Evolutionary conservation across 2,113 vertebrate genomes (phyloP).

Genomic region (Lynx canadensis): DNA sequence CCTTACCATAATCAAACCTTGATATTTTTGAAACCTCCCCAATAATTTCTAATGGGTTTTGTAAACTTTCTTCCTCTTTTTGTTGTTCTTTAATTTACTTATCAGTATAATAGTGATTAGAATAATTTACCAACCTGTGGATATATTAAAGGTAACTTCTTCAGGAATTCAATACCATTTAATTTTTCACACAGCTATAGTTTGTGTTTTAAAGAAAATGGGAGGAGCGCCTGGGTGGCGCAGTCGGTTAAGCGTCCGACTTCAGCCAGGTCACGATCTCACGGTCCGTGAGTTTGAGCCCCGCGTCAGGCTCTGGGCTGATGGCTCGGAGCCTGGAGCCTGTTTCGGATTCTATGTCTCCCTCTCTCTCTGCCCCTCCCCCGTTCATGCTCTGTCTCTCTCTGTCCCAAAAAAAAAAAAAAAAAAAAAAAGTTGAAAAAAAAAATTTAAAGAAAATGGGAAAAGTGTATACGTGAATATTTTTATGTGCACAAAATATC

Average conservation of each 20-base stretch:
- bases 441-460: neutral
- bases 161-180: neutral
- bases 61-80: neutral
- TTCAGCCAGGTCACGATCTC: too few relatives aligned
- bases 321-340: too few relatives aligned
- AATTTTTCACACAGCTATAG: neutral
- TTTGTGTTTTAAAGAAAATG: neutral
- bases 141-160: neutral
- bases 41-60: neutral
- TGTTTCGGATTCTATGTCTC: too few relatives aligned
- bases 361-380: too few relatives aligned
- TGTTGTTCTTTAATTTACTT: neutral
- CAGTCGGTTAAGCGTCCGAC: too few relatives aligned
- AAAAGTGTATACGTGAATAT: neutral
- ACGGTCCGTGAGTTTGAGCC: too few relatives aligned
- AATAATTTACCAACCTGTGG: neutral
- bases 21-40: neutral
- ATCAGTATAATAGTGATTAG: neutral
- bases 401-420: too few relatives aligned
- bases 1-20: neutral
- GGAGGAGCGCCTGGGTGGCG: too few relatives aligned
- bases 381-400: too few relatives aligned
- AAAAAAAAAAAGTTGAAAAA: too few relatives aligned
- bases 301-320: too few relatives aligned
- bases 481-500: neutral